A percentile compares a stretch with the other conserved stretches of the same genome.
Conservation (phyloP, 2,888 invertebrate genomes). For the Eupithecia subumbrata region DNA sequence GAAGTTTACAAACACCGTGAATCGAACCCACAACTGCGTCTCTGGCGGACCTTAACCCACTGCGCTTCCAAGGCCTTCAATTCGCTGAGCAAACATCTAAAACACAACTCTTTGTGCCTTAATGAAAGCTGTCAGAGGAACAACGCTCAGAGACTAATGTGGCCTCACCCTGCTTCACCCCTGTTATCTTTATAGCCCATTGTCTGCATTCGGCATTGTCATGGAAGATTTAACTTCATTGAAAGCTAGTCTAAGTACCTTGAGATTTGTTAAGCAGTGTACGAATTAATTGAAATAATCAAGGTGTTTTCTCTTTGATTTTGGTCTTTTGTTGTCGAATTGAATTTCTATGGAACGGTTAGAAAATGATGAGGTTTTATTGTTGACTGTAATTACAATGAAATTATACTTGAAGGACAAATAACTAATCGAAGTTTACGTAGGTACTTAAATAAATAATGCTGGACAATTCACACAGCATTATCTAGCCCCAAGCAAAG, state of each 20-base stretch:
- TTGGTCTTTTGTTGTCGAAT: not conserved
- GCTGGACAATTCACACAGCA: too few species aligned
- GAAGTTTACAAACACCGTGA: not conserved
- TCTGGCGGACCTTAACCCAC: not conserved
- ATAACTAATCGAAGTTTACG: not conserved
- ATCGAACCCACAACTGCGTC: not conserved
- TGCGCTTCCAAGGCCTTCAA: not conserved
- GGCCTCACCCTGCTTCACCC: conserved; percentile 23
- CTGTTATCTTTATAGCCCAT: conserved; percentile 33
- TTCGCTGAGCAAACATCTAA: conserved; percentile 16
- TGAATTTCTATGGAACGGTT: not conserved
- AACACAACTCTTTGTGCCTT: conserved; percentile 22
- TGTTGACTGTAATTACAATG: not conserved
- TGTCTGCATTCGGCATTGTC: conserved; percentile 31
- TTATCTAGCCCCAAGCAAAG: too few species aligned
- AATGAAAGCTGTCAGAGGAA: conserved; percentile 33
- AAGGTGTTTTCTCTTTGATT: conserved; percentile 7
- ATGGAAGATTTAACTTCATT: conserved; percentile 31
- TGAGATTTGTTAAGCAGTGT: conserved; percentile 10
- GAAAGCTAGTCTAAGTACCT: conserved; percentile 16
- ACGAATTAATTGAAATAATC: conserved; percentile 11
- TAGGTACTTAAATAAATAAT: too few species aligned
- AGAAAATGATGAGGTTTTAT: not conserved
- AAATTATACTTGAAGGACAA: not conserved
- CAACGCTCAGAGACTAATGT: conserved; percentile 30